These are phyloP conservation scores for Synanthedon tipuliformis DNA, from an alignment of 2,888 invertebrate species.

Conservation along the genomic window DNA sequence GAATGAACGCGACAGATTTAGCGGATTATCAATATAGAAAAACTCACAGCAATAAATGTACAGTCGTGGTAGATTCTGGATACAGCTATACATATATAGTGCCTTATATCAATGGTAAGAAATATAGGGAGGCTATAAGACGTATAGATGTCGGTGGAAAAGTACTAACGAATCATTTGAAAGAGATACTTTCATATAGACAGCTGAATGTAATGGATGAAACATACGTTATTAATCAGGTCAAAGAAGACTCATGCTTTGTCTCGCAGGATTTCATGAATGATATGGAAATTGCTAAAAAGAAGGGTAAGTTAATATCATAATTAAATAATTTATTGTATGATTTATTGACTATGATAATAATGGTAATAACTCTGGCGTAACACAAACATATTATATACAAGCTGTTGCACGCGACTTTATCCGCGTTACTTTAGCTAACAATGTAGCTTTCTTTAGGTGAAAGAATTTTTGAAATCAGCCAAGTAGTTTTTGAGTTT, in stretches of 20 bases:
- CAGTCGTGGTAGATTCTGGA: conserved; percentile 91
- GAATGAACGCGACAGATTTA: conserved; percentile 84
- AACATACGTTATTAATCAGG: conserved; percentile 97
- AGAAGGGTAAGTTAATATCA: conserved; percentile 30
- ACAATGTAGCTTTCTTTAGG: too few relatives aligned
- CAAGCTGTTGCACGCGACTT: too few relatives aligned
- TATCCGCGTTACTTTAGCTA: too few relatives aligned
- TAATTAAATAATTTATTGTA: neutral
- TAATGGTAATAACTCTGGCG: too few relatives aligned
- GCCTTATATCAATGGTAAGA: conserved; percentile 87
- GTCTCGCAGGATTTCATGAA: conserved; percentile 85
- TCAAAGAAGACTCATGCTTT: conserved; percentile 97
- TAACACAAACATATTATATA: too few relatives aligned
- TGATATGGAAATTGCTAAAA: conserved; percentile 80
- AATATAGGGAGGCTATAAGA: conserved; percentile 74
- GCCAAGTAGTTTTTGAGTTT: too few relatives aligned
- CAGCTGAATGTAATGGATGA: conserved; percentile 99
- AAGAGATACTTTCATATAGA: conserved; percentile 95
- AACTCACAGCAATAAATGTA: conserved; percentile 72
- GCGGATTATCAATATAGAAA: conserved; percentile 77
- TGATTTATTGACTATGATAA: too few relatives aligned
- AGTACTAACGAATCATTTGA: conserved; percentile 95
- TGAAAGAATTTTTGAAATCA: too few relatives aligned
- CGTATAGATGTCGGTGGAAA: conserved; percentile 98
- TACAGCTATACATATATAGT: conserved; percentile 96